Conservation (phyloP, 2,113 vertebrate species). For the Blennius ocellaris region DNA sequence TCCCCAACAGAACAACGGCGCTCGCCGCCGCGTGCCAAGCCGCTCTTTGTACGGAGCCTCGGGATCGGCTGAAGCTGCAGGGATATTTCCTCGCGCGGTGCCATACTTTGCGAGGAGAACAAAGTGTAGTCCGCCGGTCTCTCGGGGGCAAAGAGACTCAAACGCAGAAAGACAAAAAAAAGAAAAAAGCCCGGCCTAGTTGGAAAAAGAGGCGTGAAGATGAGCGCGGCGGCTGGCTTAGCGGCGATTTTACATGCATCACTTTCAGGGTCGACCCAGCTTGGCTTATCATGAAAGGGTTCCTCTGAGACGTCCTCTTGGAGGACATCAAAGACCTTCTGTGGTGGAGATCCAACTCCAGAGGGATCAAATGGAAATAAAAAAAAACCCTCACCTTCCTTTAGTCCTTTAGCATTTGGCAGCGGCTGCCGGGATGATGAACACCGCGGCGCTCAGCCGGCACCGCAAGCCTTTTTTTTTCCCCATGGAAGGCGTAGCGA, state of each 20-base stretch:
- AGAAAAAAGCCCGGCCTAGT: slow-evolving; percentile 47
- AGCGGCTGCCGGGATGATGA: slow-evolving; percentile 35
- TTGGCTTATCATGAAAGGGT: slow-evolving; percentile 69
- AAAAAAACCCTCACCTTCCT: slow-evolving; percentile 58
- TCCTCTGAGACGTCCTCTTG: slow-evolving; percentile 68
- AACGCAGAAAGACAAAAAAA: slow-evolving; percentile 56
- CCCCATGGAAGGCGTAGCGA: slow-evolving; percentile 50
- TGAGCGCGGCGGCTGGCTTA: slow-evolving; percentile 44
- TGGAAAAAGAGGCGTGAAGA: slow-evolving; percentile 60
- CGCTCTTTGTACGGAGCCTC: slow-evolving; percentile 7
- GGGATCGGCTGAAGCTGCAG: slow-evolving; percentile 20
- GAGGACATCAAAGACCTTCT: slow-evolving; percentile 65
- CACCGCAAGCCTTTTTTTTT: slow-evolving; percentile 32
- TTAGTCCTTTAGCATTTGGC: slow-evolving; percentile 42
- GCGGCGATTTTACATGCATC: slow-evolving; percentile 28
- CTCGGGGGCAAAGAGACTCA: not conserved
- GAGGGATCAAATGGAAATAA: slow-evolving; percentile 69
- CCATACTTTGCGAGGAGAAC: slow-evolving; percentile 39
- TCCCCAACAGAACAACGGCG: not conserved
- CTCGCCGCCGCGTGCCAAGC: not conserved
- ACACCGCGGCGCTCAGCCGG: slow-evolving; percentile 28
- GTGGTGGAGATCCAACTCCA: slow-evolving; percentile 52
- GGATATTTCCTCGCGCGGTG: slow-evolving; percentile 28
- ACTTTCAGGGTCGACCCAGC: slow-evolving; percentile 50
- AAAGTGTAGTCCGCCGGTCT: slow-evolving; percentile 36